Evolutionary conservation across 2,888 invertebrate species (phyloP).

Genomic region (Leucania comma): DNA sequence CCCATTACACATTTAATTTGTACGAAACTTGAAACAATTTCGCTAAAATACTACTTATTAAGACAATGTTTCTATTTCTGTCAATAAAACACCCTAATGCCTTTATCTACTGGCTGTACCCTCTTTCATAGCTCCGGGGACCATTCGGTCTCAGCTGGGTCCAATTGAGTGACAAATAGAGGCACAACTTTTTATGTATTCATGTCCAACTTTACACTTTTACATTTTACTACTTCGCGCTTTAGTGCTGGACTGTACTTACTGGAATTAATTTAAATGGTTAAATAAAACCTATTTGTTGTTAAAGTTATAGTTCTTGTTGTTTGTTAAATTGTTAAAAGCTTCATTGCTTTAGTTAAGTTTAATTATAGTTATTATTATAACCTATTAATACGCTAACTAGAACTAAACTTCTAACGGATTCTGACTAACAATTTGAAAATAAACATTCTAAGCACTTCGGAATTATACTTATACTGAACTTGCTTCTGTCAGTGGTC

Average conservation of each 20-base stretch:
- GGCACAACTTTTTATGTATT: slow-evolving; percentile 55
- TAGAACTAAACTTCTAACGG: too few relatives aligned
- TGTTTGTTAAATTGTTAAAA: slow-evolving; percentile 1
- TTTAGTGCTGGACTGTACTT: slow-evolving; percentile 37
- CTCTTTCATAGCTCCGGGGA: slow-evolving; percentile 40
- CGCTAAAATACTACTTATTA: slow-evolving; percentile 20
- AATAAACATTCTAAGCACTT: too few relatives aligned
- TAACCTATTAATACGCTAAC: too few relatives aligned
- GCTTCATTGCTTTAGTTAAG: neutral
- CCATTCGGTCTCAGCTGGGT: slow-evolving; percentile 50
- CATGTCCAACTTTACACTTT: slow-evolving; percentile 55
- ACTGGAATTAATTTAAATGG: slow-evolving; percentile 35
- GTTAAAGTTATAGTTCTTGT: neutral
- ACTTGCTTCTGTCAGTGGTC: too few relatives aligned
- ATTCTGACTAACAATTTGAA: too few relatives aligned
- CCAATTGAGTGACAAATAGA: slow-evolving; percentile 60
- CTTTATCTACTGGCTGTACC: slow-evolving; percentile 5
- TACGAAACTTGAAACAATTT: neutral
- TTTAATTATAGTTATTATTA: neutral
- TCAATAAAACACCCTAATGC: slow-evolving; percentile 21
- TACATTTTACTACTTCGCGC: slow-evolving; percentile 46
- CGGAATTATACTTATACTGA: too few relatives aligned
- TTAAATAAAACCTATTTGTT: slow-evolving; percentile 22
- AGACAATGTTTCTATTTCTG: slow-evolving; percentile 19
- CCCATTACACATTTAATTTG: neutral